Evolutionary conservation across 2,113 vertebrate species (phyloP).

Genomic region (Oenanthe oenanthe): DNA sequence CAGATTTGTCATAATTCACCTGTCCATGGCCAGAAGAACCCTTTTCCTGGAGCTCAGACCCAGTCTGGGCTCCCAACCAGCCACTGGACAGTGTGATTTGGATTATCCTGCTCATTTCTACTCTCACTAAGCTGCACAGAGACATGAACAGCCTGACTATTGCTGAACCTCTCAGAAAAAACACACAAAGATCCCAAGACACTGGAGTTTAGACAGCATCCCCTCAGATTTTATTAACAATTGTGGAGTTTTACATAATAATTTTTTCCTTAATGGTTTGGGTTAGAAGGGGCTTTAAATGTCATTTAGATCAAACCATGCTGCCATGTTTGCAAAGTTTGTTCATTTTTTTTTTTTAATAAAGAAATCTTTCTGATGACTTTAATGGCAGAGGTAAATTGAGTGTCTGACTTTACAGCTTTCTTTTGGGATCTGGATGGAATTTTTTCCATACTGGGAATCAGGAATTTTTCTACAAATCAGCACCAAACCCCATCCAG

Average conservation of each 20-base stretch:
- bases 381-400: neutral
- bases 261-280: neutral
- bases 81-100: neutral
- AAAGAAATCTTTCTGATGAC: neutral
- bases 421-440: neutral
- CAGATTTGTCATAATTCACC: neutral
- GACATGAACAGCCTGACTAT: neutral
- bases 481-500: neutral
- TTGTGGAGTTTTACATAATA: neutral
- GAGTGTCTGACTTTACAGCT: neutral
- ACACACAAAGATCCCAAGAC: neutral
- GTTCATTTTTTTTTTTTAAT: neutral
- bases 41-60: neutral
- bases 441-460: neutral
- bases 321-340: accelerated
- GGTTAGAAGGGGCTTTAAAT: neutral
- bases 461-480: neutral
- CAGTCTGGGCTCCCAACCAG: neutral
- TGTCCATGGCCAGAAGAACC: neutral
- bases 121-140: neutral
- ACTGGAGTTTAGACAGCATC: neutral
- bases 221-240: neutral
- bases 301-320: accelerated
- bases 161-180: neutral
- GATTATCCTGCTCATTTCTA: neutral